These are phyloP conservation scores for Psittacula derbiana DNA, from an alignment of 2,797 vertebrate genomes.

Conservation along the genomic window DNA sequence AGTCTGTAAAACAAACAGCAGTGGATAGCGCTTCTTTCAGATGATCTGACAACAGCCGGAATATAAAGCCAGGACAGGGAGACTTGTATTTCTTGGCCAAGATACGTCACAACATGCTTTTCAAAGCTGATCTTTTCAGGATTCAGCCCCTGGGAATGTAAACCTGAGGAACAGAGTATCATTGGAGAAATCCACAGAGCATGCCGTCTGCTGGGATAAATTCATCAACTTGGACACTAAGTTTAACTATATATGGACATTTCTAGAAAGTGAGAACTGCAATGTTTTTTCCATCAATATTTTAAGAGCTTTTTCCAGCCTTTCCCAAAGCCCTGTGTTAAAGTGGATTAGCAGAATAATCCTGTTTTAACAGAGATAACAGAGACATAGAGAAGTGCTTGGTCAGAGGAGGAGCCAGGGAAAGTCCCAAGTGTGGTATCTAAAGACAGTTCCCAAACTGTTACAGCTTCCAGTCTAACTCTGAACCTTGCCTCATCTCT, in stretches of 20 bases:
- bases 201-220: background rate
- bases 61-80: background rate
- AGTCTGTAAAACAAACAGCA: background rate
- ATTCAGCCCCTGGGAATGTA: background rate
- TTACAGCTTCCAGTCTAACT: background rate
- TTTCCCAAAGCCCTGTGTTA: background rate
- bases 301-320: background rate
- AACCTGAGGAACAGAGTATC: background rate
- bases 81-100: background rate
- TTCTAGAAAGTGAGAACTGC: conserved; percentile 1
- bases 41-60: background rate
- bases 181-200: background rate
- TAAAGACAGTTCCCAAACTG: background rate
- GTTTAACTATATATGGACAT: conserved; percentile 8
- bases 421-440: background rate
- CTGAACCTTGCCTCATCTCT: background rate
- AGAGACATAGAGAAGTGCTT: background rate
- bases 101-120: background rate
- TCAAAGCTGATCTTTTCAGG: conserved; percentile 16
- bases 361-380: background rate
- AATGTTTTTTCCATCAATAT: background rate
- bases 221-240: background rate
- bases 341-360: background rate
- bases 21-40: background rate
- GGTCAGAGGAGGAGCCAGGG: background rate